Conservation (phyloP, 2,113 vertebrate species). For the Noctilio leporinus region DNA sequence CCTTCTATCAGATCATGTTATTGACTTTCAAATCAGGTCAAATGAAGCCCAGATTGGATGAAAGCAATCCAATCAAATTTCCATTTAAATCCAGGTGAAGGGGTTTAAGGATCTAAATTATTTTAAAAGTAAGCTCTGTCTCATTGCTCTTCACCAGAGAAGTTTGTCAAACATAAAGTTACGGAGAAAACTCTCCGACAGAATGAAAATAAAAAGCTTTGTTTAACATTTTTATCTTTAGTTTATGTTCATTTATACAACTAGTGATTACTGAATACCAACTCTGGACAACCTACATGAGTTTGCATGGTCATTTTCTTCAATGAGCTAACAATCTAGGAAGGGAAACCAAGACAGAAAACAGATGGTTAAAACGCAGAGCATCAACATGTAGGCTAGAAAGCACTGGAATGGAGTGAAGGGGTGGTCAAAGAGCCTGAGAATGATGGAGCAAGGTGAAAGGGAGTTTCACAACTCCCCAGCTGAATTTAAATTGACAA, state of each 20-base stretch:
- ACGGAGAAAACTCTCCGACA: not conserved
- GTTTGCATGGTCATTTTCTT: not conserved
- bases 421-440: not conserved
- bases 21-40: conserved; percentile 66
- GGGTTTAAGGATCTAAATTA: conserved; percentile 53
- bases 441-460: not conserved
- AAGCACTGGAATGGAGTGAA: not conserved
- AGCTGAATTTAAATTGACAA: not conserved
- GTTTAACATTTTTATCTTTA: not conserved
- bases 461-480: not conserved
- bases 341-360: not conserved
- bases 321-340: not conserved
- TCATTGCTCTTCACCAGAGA: conserved; percentile 37
- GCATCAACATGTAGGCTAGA: not conserved
- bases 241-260: not conserved
- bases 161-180: conserved; percentile 53
- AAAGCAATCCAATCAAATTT: conserved; percentile 68
- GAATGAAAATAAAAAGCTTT: conserved; percentile 21
- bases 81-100: conserved; percentile 62
- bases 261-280: not conserved
- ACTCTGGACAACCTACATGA: not conserved
- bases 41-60: conserved; percentile 62
- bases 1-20: conserved; percentile 24
- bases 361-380: not conserved
- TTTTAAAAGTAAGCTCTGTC: conserved; percentile 29